phyloP scores from a whole-genome alignment of 1,140 invertebrate species.

The Cherax destructor region DNA sequence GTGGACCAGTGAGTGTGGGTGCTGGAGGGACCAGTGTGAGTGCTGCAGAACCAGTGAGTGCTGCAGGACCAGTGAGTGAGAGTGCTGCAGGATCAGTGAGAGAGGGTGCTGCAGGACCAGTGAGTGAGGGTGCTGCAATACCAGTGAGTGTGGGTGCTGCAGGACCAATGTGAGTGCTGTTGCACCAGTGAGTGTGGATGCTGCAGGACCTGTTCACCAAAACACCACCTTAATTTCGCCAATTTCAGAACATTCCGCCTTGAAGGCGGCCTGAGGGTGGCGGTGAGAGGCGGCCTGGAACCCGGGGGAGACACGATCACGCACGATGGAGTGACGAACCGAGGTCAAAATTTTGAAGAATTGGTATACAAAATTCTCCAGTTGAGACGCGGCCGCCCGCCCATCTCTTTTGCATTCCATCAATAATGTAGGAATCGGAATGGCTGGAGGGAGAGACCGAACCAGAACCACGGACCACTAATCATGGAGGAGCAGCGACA shows the following conservation, averaged over 20 bases:
- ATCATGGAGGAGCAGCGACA: conserved; percentile 34
- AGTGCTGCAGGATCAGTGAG: no score
- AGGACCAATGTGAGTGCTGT: no score
- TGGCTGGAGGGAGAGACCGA: conserved; percentile 63
- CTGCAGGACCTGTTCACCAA: no score
- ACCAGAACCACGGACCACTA: conserved; percentile 54
- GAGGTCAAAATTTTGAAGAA: conserved; percentile 39
- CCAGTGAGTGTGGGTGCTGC: no score
- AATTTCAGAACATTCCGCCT: neutral
- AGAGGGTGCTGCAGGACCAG: no score
- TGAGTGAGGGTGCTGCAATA: no score
- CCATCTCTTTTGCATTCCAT: conserved; percentile 68
- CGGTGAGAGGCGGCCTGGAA: neutral
- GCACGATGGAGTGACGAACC: neutral
- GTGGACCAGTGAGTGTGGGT: no score
- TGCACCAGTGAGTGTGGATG: no score
- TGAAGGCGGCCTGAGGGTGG: neutral
- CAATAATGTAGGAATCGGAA: conserved; percentile 68
- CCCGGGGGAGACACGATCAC: neutral
- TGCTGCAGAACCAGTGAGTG: no score
- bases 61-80: no score
- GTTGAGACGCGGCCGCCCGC: conserved; percentile 54
- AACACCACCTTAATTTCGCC: conserved; percentile 19
- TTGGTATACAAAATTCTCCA: conserved; percentile 48
- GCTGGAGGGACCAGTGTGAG: no score